Percentiles rank a stretch among this genome's conserved stretches.
Conservation (phyloP, 2,797 vertebrate genomes). For the Sciurus vulgaris region DNA sequence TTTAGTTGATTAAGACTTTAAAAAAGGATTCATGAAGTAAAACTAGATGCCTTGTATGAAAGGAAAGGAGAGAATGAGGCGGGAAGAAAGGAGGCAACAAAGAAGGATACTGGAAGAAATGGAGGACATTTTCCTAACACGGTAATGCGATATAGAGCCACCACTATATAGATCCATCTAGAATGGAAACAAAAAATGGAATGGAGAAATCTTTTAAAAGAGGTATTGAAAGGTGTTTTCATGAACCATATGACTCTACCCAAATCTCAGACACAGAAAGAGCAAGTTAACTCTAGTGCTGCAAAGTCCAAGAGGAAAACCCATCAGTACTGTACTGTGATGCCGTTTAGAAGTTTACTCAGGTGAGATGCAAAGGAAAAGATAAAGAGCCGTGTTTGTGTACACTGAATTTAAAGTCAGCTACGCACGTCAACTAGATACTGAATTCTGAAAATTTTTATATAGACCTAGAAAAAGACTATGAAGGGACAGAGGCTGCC, state of each 20-base stretch:
- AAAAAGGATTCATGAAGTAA: not conserved
- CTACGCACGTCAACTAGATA: not conserved
- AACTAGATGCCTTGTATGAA: not conserved
- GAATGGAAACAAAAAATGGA: not conserved
- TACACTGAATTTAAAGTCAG: not conserved
- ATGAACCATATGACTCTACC: not conserved
- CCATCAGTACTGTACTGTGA: not conserved
- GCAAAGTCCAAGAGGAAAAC: not conserved
- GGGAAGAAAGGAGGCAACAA: not conserved
- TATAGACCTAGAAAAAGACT: not conserved
- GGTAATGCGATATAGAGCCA: not conserved
- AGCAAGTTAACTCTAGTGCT: not conserved
- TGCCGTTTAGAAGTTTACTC: not conserved
- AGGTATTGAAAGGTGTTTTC: not conserved
- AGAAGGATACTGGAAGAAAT: not conserved
- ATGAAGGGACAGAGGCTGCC: not conserved
- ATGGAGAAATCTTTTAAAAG: not conserved
- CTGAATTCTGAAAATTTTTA: not conserved
- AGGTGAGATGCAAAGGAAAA: not conserved
- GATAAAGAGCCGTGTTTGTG: not conserved
- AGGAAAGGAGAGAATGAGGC: not conserved
- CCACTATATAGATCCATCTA: not conserved
- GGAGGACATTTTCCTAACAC: not conserved
- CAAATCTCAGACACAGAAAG: not conserved
- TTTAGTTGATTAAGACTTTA: not conserved